Evolutionary conservation across 1,140 invertebrate genomes (phyloP).

Genomic region (Tetramorium simillimum): DNA sequence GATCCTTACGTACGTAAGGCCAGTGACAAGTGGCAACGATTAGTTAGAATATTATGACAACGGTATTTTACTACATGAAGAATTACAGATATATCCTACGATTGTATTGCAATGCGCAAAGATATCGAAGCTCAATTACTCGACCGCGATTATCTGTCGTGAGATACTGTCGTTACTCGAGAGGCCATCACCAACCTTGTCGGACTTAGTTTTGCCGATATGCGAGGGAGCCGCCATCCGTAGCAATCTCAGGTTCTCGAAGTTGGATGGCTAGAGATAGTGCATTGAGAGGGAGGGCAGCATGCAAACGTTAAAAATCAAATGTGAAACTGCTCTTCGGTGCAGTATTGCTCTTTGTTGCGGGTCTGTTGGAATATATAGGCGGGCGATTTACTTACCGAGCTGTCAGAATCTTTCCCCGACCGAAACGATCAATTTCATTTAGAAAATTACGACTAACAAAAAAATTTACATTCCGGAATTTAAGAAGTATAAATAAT

Average conservation of each 20-base stretch:
- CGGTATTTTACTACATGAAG: neutral
- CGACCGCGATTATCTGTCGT: neutral
- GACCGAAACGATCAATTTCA: neutral
- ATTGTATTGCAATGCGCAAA: neutral
- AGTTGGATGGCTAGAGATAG: slow-evolving; percentile 89
- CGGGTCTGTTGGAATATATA: slow-evolving; percentile 20
- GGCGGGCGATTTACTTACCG: slow-evolving; percentile 64
- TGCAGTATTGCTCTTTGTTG: neutral
- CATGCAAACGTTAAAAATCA: slow-evolving; percentile 85
- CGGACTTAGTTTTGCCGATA: slow-evolving; percentile 93
- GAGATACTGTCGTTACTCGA: neutral
- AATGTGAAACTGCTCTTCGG: slow-evolving; percentile 59
- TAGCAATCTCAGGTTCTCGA: slow-evolving; percentile 91
- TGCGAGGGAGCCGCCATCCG: slow-evolving; percentile 93
- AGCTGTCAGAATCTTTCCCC: slow-evolving; percentile 16
- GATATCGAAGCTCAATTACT: slow-evolving; percentile 24
- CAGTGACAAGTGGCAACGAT: neutral
- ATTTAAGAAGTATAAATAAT: slow-evolving; percentile 13
- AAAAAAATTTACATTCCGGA: slow-evolving; percentile 20
- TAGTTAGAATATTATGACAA: neutral
- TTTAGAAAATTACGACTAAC: neutral
- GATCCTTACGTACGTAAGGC: slow-evolving; percentile 1
- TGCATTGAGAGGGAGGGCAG: slow-evolving; percentile 80
- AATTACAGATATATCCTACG: neutral
- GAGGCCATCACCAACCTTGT: slow-evolving; percentile 89